Conservation (phyloP, 2,113 vertebrate genomes). For the Nyctereutes procyonoides region DNA sequence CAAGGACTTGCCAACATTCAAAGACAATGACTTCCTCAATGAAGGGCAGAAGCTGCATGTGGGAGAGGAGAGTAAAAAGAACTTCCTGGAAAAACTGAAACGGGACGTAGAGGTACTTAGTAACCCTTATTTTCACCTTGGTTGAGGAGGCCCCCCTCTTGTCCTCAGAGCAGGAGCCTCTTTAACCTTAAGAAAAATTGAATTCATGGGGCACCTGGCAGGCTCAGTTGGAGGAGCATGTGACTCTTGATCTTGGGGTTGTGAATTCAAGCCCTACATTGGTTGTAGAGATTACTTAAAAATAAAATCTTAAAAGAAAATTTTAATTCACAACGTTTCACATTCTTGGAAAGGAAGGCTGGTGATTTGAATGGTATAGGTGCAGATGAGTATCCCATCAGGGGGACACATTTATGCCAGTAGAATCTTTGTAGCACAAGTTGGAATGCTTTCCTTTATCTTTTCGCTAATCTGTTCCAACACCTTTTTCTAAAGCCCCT, state of each 20-base stretch:
- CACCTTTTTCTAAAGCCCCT: neutral
- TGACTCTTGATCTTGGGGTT: neutral
- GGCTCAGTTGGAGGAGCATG: neutral
- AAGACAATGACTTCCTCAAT: constrained; percentile 98
- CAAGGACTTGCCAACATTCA: constrained; percentile 97
- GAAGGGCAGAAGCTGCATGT: constrained; percentile 96
- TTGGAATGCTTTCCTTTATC: neutral
- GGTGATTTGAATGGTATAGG: neutral
- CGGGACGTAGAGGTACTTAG: constrained; percentile 94
- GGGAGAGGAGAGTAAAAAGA: constrained; percentile 97
- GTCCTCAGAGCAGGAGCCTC: neutral
- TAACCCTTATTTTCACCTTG: neutral
- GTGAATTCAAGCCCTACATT: neutral
- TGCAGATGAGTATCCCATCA: neutral
- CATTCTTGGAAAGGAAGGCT: neutral
- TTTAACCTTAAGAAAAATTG: neutral
- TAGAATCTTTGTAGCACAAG: neutral
- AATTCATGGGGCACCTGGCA: neutral
- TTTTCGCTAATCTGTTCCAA: neutral
- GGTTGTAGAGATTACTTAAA: neutral
- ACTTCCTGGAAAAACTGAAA: constrained; percentile 96
- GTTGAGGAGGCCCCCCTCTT: neutral
- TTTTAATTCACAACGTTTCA: neutral
- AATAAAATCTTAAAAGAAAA: neutral
- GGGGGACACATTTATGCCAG: neutral